phyloP scores from a whole-genome alignment of 2,797 vertebrate genomes.

The Notoglanidium macrostoma region DNA sequence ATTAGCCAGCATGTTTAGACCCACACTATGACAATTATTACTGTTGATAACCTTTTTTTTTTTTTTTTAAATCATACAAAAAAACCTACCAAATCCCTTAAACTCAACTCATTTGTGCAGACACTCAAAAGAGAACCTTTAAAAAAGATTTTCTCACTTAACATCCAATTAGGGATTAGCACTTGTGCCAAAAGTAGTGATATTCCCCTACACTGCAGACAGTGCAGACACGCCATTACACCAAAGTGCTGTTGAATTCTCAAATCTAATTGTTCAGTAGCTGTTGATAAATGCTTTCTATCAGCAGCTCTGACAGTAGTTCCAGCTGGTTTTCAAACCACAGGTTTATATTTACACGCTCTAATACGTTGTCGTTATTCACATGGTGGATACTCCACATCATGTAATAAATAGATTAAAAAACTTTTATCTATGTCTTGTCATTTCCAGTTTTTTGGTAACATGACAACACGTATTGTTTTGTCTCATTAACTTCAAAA shows the following conservation, averaged over 20 bases:
- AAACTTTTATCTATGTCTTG: no score
- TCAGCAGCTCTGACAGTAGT: neutral
- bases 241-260: neutral
- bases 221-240: neutral
- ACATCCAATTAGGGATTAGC: neutral
- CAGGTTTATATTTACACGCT: neutral
- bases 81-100: neutral
- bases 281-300: neutral
- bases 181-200: neutral
- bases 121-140: neutral
- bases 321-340: neutral
- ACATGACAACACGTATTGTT: neutral
- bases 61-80: neutral
- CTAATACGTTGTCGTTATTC: neutral
- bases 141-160: neutral
- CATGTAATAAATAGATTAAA: neutral
- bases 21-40: neutral
- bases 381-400: neutral
- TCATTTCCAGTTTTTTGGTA: neutral
- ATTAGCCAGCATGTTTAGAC: neutral
- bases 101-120: neutral
- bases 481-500: neutral
- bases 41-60: neutral
- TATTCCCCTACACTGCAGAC: neutral
- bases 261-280: neutral